These are phyloP conservation scores for Synaphobranchus kaupii DNA, from an alignment of 2,797 vertebrate genomes.

Conservation along the genomic window DNA sequence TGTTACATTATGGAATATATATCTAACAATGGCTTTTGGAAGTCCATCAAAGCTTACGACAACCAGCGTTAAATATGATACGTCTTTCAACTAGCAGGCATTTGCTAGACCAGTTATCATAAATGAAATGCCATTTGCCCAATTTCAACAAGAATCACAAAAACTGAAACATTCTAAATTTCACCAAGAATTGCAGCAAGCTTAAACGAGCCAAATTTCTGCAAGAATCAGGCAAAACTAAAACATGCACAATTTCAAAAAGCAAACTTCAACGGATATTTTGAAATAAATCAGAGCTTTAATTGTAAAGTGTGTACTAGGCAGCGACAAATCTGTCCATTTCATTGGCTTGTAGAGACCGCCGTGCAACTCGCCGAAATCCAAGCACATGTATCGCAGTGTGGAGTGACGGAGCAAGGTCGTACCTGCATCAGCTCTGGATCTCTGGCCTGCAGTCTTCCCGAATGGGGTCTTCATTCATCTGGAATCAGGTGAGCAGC, in stretches of 20 bases:
- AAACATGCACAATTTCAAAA: too few species aligned
- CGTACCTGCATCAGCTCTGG: conserved; percentile 88
- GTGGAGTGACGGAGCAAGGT: background rate
- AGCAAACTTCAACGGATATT: too few species aligned
- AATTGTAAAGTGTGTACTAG: background rate
- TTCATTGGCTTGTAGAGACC: background rate
- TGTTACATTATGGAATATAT: background rate
- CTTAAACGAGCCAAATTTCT: too few species aligned
- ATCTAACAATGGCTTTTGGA: background rate
- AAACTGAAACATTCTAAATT: too few species aligned
- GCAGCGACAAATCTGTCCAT: background rate
- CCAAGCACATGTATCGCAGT: background rate
- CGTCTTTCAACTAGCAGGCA: too few species aligned
- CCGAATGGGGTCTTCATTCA: conserved; percentile 97
- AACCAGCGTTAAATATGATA: background rate
- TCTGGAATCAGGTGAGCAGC: conserved; percentile 85
- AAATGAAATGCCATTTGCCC: too few species aligned
- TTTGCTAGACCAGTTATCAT: too few species aligned
- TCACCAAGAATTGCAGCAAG: too few species aligned
- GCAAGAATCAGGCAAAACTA: too few species aligned
- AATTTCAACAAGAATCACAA: too few species aligned
- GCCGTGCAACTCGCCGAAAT: background rate
- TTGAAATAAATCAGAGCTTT: background rate
- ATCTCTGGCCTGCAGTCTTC: conserved; percentile 85
- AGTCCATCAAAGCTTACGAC: background rate